A percentile compares a stretch with the other conserved stretches of the same genome.
Conservation (phyloP, 2,888 invertebrate species). For the Alviniconcha strummeri region DNA sequence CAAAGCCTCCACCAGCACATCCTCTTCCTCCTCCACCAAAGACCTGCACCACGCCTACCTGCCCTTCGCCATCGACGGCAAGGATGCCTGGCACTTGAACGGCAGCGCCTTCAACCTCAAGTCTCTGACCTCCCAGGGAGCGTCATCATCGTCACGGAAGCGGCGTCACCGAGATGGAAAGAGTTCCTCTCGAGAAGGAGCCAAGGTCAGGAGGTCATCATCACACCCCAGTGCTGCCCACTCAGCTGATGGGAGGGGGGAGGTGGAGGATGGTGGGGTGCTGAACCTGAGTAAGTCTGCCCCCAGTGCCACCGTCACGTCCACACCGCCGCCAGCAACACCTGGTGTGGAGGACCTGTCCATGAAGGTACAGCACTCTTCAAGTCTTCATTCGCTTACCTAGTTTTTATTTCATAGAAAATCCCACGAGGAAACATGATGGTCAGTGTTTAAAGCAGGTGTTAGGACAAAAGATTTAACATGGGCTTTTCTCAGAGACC, state of each 20-base stretch:
- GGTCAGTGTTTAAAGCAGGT: no score
- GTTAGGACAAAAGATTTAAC: no score
- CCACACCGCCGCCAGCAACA: slow-evolving; percentile 8
- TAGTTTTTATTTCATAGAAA: slow-evolving; percentile 10
- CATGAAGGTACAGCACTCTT: slow-evolving; percentile 17
- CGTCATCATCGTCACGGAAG: slow-evolving; percentile 11
- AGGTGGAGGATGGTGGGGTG: slow-evolving; percentile 14
- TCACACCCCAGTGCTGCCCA: slow-evolving; percentile 27
- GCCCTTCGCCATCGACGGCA: slow-evolving; percentile 25
- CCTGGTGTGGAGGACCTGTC: slow-evolving; percentile 33
- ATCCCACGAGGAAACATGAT: neutral
- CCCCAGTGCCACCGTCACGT: slow-evolving; percentile 19
- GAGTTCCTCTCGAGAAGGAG: slow-evolving; percentile 20
- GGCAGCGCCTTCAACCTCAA: slow-evolving; percentile 28
- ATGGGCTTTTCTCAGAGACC: no score
- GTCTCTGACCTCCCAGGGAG: neutral
- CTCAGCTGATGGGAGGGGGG: neutral
- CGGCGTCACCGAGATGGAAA: slow-evolving; percentile 26
- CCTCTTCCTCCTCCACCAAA: slow-evolving; percentile 20
- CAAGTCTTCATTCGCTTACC: neutral
- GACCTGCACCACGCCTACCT: slow-evolving; percentile 18
- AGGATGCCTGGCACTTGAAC: slow-evolving; percentile 27
- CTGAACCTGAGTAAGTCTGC: slow-evolving; percentile 26
- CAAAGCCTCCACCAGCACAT: slow-evolving; percentile 10
- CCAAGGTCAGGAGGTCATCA: slow-evolving; percentile 31